A percentile compares a stretch with the other conserved stretches of the same genome.
Conservation (phyloP, 2,797 vertebrate species). For the Helarctos malayanus region DNA sequence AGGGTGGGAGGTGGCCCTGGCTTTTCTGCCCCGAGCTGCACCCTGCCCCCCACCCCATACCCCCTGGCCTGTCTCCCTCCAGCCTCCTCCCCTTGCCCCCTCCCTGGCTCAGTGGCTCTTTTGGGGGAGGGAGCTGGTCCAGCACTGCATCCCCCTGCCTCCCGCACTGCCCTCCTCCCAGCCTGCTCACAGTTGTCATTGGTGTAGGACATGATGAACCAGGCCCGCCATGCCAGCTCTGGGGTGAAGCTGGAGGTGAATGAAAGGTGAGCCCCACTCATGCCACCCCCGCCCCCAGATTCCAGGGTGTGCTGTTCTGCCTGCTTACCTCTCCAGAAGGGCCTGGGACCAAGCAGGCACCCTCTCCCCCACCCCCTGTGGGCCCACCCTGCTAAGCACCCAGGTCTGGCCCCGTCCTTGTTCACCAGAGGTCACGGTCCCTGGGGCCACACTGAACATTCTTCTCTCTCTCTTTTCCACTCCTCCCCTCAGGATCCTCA, state of each 20-base stretch:
- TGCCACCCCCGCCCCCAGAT: fast-evolving
- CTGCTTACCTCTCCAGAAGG: neutral
- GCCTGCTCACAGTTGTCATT: neutral
- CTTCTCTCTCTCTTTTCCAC: neutral
- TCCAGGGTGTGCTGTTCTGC: too few relatives aligned
- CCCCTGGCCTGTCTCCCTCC: neutral
- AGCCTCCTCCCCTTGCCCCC: neutral
- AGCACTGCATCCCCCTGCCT: fast-evolving
- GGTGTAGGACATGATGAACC: slow-evolving; percentile 97
- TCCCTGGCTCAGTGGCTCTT: fast-evolving
- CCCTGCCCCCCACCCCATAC: neutral
- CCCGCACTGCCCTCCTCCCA: neutral
- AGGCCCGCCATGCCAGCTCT: slow-evolving; percentile 94
- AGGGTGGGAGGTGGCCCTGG: neutral
- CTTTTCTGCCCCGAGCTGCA: fast-evolving
- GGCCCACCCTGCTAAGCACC: too few relatives aligned
- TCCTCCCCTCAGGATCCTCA: slow-evolving; percentile 92
- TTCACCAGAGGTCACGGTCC: neutral
- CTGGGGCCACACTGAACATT: neutral
- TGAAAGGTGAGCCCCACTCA: slow-evolving; percentile 93
- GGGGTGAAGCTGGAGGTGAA: slow-evolving; percentile 98
- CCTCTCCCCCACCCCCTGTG: fast-evolving
- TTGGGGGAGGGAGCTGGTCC: too few relatives aligned
- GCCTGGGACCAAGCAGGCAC: neutral
- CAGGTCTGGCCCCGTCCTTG: fast-evolving